Conservation (phyloP, 2,888 invertebrate genomes). For the Nomada ferruginata region DNA sequence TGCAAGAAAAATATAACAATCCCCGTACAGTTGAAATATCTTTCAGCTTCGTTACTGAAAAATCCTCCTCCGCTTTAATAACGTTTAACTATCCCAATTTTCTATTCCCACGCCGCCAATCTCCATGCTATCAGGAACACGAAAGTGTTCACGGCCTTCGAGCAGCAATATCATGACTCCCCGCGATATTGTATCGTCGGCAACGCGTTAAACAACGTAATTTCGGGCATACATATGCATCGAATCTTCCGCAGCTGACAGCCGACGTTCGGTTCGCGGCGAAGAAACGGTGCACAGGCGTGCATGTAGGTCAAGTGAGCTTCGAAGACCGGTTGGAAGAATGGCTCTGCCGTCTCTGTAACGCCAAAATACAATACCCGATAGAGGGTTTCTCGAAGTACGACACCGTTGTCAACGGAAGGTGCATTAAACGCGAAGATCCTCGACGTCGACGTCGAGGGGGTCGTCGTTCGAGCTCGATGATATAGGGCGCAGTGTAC, state of each 20-base stretch:
- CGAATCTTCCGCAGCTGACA: neutral
- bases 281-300: conserved; percentile 6
- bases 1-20: too few relatives aligned
- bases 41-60: neutral
- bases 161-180: neutral
- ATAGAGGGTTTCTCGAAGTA: conserved; percentile 46
- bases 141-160: neutral
- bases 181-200: neutral
- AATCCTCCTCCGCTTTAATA: neutral
- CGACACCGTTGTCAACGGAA: conserved; percentile 50
- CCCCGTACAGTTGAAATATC: too few relatives aligned
- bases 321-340: conserved; percentile 35
- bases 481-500: conserved; percentile 21
- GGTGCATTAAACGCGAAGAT: conserved; percentile 58
- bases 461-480: neutral
- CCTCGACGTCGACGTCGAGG: conserved; percentile 48
- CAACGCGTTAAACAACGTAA: conserved; percentile 25
- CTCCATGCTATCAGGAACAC: neutral
- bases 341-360: conserved; percentile 34
- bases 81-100: neutral
- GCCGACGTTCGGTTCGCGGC: neutral
- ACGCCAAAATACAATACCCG: conserved; percentile 53
- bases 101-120: neutral
- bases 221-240: conserved; percentile 21
- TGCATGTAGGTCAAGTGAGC: conserved; percentile 48